Evolutionary conservation across 2,113 vertebrate species (phyloP), one percentile per base, ranked within the genome.

Genomic region (Alosa alosa): DNA sequence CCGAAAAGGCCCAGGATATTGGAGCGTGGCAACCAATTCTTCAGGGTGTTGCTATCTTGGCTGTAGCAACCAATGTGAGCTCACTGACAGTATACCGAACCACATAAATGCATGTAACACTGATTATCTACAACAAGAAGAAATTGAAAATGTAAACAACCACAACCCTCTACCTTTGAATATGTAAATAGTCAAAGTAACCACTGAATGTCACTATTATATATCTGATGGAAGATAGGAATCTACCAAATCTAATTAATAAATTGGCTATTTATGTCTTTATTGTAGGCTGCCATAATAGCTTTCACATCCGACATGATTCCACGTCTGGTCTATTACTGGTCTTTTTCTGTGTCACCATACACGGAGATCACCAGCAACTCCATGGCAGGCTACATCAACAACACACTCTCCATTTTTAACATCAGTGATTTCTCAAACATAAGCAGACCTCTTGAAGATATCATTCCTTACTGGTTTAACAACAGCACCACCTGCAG

Each of bases 291-390:
- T 88, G 97, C 97, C 97, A 98, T 98, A 85, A 97, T 98, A 82
- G 97, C 97, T 78, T 99, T 99, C 87, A 98, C 97, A 0, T 99
- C 97, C 2, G 97, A 99, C 90, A 98, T 99, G 97, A 98, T 99
- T 87, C 97, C 97, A 68, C 96, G 97, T 0, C 88, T 99, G 89
- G 97, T 99, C 55, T 99, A 98, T 93, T 99, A 98, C 91, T 99
- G 97, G 97, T 96, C 97, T 50, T 97, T 99, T 92, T 99, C 97
- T 0, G 90, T 98, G 47, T 95, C 94, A 81, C 96, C 97, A 0
- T 97, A 98, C 0, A 95, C 94, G n/a, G 85, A 92, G 15, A 89
- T 96, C 25, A 6, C 6, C 6, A 78, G 72, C 17, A 55, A 94
- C 90, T 98, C 96, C 47, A 98, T 99, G 97, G 39, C 94, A 49